These are phyloP conservation scores for Thrips palmi DNA, from an alignment of 1,140 invertebrate genomes.

Conservation along the genomic window DNA sequence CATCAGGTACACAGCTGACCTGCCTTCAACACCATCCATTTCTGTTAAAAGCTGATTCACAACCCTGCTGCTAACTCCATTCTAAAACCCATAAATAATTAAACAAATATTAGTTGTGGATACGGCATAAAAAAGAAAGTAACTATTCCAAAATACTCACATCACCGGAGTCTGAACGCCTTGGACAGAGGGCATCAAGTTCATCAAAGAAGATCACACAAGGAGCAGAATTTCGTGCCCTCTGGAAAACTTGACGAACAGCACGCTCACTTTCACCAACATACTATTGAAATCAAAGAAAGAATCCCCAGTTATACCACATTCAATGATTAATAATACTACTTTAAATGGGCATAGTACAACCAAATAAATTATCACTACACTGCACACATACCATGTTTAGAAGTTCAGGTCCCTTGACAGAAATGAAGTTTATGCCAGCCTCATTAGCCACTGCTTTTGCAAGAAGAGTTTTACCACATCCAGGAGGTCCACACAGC, in stretches of 20 bases:
- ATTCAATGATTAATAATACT: background rate
- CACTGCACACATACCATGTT: slow-evolving; percentile 57
- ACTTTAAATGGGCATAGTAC: slow-evolving; percentile 4
- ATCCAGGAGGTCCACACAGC: slow-evolving; percentile 85
- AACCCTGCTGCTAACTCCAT: slow-evolving; percentile 53
- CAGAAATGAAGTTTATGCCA: slow-evolving; percentile 91
- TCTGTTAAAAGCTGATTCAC: slow-evolving; percentile 96
- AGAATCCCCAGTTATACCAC: slow-evolving; percentile 13
- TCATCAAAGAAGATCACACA: slow-evolving; percentile 99
- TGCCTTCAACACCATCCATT: slow-evolving; percentile 90
- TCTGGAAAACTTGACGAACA: slow-evolving; percentile 82
- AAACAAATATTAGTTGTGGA: slow-evolving; percentile 6
- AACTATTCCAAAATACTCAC: slow-evolving; percentile 23
- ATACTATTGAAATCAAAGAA: too few relatives aligned
- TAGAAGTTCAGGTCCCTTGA: slow-evolving; percentile 90
- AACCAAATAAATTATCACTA: background rate
- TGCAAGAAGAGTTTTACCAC: slow-evolving; percentile 80
- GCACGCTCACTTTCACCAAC: slow-evolving; percentile 97
- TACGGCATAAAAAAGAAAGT: background rate
- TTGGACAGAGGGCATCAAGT: slow-evolving; percentile 90
- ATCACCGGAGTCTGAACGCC: slow-evolving; percentile 54
- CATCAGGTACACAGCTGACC: slow-evolving; percentile 77
- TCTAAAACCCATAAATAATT: slow-evolving; percentile 22
- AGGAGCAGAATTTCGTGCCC: slow-evolving; percentile 85
- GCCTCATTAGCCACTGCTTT: slow-evolving; percentile 94